A percentile compares a stretch with the other conserved stretches of the same genome.
phyloP scores from a whole-genome alignment of 2,888 invertebrate species.

The Luffia ferchaultella region DNA sequence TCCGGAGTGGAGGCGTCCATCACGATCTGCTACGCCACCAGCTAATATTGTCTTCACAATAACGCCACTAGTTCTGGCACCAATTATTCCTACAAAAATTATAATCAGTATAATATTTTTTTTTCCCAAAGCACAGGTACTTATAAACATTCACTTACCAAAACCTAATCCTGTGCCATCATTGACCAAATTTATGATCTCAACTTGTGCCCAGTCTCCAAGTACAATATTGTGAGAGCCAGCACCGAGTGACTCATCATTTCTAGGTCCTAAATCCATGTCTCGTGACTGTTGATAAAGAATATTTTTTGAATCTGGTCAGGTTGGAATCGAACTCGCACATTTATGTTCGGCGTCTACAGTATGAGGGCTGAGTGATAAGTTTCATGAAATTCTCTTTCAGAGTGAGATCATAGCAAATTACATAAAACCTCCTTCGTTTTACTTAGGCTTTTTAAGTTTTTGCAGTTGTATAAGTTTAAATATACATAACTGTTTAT shows the following conservation, averaged over 20 bases:
- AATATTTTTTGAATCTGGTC: background rate
- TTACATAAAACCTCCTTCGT: no score
- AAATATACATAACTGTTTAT: no score
- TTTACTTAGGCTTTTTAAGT: no score
- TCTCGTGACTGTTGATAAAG: conserved; percentile 56
- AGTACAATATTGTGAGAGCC: conserved; percentile 61
- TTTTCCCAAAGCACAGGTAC: background rate
- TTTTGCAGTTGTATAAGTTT: no score
- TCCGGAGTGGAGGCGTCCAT: conserved; percentile 95
- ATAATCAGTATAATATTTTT: background rate
- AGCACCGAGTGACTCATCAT: conserved; percentile 54
- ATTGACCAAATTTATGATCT: conserved; percentile 96
- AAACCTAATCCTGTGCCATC: conserved; percentile 98
- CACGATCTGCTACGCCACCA: conserved; percentile 96
- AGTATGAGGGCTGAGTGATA: no score
- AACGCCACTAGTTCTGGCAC: conserved; percentile 97
- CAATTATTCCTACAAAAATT: conserved; percentile 79
- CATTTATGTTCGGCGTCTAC: background rate
- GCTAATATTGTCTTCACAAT: conserved; percentile 98
- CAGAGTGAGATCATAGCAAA: no score
- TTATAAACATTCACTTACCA: conserved; percentile 56
- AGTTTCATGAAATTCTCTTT: no score
- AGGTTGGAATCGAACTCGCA: background rate
- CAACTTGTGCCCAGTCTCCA: conserved; percentile 96
- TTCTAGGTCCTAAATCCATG: conserved; percentile 71